Base-by-base conservation (phyloP, 2,888 invertebrate species). In the Elegia similella region DNA sequence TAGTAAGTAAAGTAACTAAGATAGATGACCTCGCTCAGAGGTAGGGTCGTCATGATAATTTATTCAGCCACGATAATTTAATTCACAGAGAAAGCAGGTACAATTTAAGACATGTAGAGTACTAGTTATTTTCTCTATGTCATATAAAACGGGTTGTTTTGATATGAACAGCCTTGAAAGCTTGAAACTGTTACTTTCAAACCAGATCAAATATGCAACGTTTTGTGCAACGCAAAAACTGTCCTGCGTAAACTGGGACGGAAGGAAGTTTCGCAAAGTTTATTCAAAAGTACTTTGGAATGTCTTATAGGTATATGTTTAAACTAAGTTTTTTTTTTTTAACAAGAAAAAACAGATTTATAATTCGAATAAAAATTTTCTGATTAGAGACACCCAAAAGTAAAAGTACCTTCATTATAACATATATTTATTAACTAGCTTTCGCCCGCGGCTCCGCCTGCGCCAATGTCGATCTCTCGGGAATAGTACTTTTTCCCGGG, bases 181-280 rank as follows among this genome's bases (percentile, higher is more conserved):
- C 10, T 30, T 47, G 47, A 30, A 34, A 42, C n/a, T 30, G 53
- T 53, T 53, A 53, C 53, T 53, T 53, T 53, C 53, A 53, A 53
- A 53, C 29, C 23, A 12, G 52, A 43, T 53, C 29, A 53, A 53
- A 30, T 43, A 53, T 53, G 42, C 53, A 53, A 47, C 29, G 42
- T 15, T 52, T 43, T 30, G 43, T 53, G 30, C 42, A 53, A 53
- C 8, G 44, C 29, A 30, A 23, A 47, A 47, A 47, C 10, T 17
- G 16, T 44, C 44, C 16, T 44, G 16, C 15, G 23, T n/a, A 10
- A 46, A 46, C 12, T 15, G 15, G 42, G 15, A 7, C 7, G n/a
- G 46, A 46, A 46, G 46, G 16, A 17, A 44, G 7, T 46, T 46
- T 23, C 23, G 46, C 46, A 46, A 46, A 46, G 7, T 23, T 23